Conservation (phyloP, 2,888 invertebrate genomes). For the Bombylius major region DNA sequence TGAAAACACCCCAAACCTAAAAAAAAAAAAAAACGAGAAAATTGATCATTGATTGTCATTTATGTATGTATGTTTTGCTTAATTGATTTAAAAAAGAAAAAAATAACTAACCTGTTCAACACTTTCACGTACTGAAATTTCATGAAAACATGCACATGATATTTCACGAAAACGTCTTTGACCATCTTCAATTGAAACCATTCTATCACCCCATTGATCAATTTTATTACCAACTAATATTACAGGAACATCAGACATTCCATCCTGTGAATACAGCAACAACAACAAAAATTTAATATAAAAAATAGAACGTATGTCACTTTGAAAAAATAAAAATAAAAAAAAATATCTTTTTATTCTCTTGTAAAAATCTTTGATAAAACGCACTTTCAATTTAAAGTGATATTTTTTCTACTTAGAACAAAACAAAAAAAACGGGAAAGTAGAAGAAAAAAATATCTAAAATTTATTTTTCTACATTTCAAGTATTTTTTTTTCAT, state of each 20-base stretch:
- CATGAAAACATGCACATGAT: constrained; percentile 71
- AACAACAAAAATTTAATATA: not conserved
- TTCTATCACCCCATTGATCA: constrained; percentile 65
- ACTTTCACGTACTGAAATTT: constrained; percentile 73
- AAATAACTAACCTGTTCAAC: constrained; percentile 54
- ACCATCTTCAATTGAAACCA: constrained; percentile 67
- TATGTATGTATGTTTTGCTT: not conserved
- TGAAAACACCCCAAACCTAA: constrained; percentile 62
- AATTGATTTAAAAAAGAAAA: not conserved
- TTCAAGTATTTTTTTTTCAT: too few relatives aligned
- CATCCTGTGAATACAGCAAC: constrained; percentile 38
- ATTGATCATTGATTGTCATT: not conserved
- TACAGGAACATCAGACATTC: constrained; percentile 55
- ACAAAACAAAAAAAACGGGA: too few relatives aligned
- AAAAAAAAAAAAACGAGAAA: not conserved
- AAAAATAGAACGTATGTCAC: not conserved
- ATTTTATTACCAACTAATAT: constrained; percentile 72
- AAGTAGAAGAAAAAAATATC: too few relatives aligned
- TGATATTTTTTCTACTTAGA: too few relatives aligned
- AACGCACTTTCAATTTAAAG: too few relatives aligned
- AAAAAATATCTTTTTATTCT: too few relatives aligned
- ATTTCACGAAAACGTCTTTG: constrained; percentile 62
- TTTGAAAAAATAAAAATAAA: too few relatives aligned
- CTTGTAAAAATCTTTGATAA: too few relatives aligned
- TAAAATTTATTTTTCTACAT: too few relatives aligned